These are phyloP conservation scores for Monopis laevigella DNA, from an alignment of 2,888 invertebrate species.

Conservation along the genomic window DNA sequence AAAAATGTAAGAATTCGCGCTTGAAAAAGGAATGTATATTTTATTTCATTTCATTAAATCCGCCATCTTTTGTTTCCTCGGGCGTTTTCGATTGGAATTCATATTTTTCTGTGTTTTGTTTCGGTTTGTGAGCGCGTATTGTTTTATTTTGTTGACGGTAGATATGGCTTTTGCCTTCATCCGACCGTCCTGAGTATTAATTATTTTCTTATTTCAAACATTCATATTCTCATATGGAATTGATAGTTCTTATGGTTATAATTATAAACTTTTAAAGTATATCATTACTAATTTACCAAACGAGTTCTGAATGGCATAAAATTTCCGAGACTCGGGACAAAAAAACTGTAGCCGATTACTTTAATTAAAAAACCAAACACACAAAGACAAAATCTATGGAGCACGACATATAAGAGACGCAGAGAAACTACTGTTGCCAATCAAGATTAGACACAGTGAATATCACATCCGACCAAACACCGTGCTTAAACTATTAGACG, in stretches of 20 bases:
- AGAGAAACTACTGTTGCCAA: conserved; percentile 38
- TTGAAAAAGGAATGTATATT: conserved; percentile 64
- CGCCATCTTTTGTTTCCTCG: conserved; percentile 65
- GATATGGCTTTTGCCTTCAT: conserved; percentile 53
- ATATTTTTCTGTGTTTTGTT: conserved; percentile 68
- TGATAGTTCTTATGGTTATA: no score
- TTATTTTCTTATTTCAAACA: conserved; percentile 66
- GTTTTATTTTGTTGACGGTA: conserved; percentile 57
- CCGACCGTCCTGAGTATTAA: conserved; percentile 53
- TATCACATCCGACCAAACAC: conserved; percentile 26
- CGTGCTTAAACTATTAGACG: conserved; percentile 53
- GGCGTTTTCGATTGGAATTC: conserved; percentile 61
- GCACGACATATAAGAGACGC: conserved; percentile 18
- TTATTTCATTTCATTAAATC: conserved; percentile 67
- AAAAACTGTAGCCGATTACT: neutral
- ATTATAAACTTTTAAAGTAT: no score
- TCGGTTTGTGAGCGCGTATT: conserved; percentile 54
- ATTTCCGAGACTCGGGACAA: no score
- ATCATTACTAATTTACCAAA: no score
- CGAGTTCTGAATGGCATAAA: no score
- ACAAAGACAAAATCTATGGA: neutral
- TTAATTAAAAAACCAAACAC: neutral
- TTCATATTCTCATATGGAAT: no score
- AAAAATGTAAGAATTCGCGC: conserved; percentile 67
- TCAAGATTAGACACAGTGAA: conserved; percentile 38